Base-by-base conservation (phyloP, 1,140 invertebrate species). In the Drosophila sucinea region DNA sequence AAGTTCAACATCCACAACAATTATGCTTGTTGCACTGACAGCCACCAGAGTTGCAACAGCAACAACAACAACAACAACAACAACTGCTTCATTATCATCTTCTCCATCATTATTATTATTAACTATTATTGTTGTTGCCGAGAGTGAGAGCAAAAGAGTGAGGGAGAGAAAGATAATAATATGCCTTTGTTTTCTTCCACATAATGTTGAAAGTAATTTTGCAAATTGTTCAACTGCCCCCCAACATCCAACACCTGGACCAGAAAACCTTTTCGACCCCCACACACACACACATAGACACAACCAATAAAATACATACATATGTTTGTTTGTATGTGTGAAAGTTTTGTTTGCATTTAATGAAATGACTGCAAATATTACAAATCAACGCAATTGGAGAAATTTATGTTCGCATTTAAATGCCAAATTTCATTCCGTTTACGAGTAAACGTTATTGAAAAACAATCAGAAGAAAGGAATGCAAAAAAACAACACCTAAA, bases 1-100 rank as follows among this genome's bases (percentile, higher is more conserved):
- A 75, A 82, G 79, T 82, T 79, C 70, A 78, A 41, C 79, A 82
- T 65, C 54, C 65, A 67, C 76, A 79, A 76, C 80, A 84, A 79
- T 84, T 81, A 81, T 75, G 63, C 38, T 67, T 75, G 72, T 75
- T 75, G 72, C 72, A 70, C 72, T 73, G 55, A 66, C 51, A 67
- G 35, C 67, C 67, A 47, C 63, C 44, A 47, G 38, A 63, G 32
- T 33, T 38, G 33, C 62, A 64, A 55, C 17, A 61, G 25, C 29
- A 62, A 29, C 3, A 17, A 32, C 32, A 60, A 27, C 40, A 65
- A 57, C 58, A 62, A 29, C 32, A 23, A 23, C 32, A 44, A 11
- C 41, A 29, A 32, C 60, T 25, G 3, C 17, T 27, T 68, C 29
- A 27, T 55, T 40, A 57, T 54, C 62, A 33, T 65, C 40, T 38